A percentile compares a stretch with the other conserved stretches of the same genome.
These are phyloP conservation scores for Spicauda simplicius DNA, from an alignment of 2,888 invertebrate genomes.

Conservation along the genomic window DNA sequence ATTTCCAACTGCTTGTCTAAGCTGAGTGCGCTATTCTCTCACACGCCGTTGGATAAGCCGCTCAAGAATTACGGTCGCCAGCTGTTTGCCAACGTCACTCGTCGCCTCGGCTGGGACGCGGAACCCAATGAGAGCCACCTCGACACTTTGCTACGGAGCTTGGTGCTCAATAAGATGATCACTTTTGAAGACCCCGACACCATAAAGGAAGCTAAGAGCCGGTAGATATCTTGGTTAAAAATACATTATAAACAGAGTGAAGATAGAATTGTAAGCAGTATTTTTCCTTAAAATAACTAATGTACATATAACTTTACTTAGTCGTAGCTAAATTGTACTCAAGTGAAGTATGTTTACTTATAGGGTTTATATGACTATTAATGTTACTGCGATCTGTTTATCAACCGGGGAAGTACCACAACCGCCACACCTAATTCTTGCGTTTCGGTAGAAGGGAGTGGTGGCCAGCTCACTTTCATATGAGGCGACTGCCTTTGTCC, in stretches of 20 bases:
- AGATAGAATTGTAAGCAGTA: no score
- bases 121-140: constrained; percentile 93
- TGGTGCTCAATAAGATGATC: constrained; percentile 93
- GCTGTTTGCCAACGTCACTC: constrained; percentile 89
- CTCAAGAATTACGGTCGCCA: constrained; percentile 91
- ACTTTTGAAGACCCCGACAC: constrained; percentile 91
- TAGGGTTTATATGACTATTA: no score
- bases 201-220: constrained; percentile 90
- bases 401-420: no score
- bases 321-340: no score
- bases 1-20: constrained; percentile 92
- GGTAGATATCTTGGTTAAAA: constrained; percentile 61
- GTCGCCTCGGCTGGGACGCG: constrained; percentile 94
- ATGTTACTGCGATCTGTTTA: no score
- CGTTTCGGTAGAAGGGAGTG: no score
- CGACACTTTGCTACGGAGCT: constrained; percentile 92
- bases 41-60: constrained; percentile 90
- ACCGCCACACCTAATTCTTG: no score
- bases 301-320: no score
- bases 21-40: constrained; percentile 90
- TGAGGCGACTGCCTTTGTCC: no score
- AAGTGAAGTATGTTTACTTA: no score
- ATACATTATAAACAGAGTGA: background rate
- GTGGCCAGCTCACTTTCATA: no score
- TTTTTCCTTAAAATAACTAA: no score